phyloP scores from a whole-genome alignment of 2,797 vertebrate species.

The Galaxias olidus region DNA sequence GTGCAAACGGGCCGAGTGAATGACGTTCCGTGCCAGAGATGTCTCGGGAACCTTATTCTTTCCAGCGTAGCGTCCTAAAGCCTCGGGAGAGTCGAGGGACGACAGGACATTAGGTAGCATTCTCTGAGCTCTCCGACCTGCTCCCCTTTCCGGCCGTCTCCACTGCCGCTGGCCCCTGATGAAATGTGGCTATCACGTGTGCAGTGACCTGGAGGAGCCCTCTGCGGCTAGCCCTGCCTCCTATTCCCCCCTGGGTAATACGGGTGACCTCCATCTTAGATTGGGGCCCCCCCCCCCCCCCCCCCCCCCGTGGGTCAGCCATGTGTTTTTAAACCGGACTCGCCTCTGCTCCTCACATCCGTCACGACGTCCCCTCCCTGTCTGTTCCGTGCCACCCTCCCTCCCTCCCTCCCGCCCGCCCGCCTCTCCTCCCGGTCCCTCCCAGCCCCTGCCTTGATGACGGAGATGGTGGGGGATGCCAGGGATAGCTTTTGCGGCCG shows the following conservation, averaged over 20 bases:
- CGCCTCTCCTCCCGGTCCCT: neutral
- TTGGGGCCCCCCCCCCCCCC: conserved; percentile 50
- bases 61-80: neutral
- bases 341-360: conserved; percentile 18
- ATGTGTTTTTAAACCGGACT: conserved; percentile 50
- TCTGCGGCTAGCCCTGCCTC: conserved; percentile 32
- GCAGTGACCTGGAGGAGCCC: conserved; percentile 53
- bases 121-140: conserved; percentile 31
- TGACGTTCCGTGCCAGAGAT: no score
- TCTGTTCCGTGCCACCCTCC: neutral
- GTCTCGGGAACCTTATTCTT: no score
- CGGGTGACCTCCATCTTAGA: conserved; percentile 57
- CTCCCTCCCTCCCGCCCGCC: neutral
- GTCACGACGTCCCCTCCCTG: neutral
- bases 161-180: conserved; percentile 35
- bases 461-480: neutral
- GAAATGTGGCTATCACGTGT: conserved; percentile 49
- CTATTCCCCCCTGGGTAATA: conserved; percentile 43
- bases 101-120: conserved; percentile 26
- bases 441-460: neutral
- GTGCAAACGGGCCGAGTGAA: no score
- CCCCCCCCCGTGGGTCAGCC: conserved; percentile 39
- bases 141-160: conserved; percentile 36
- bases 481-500: conserved; percentile 9
- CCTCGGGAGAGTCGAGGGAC: neutral